Conservation (phyloP, 2,113 vertebrate genomes). For the Muntiacus reevesi region DNA sequence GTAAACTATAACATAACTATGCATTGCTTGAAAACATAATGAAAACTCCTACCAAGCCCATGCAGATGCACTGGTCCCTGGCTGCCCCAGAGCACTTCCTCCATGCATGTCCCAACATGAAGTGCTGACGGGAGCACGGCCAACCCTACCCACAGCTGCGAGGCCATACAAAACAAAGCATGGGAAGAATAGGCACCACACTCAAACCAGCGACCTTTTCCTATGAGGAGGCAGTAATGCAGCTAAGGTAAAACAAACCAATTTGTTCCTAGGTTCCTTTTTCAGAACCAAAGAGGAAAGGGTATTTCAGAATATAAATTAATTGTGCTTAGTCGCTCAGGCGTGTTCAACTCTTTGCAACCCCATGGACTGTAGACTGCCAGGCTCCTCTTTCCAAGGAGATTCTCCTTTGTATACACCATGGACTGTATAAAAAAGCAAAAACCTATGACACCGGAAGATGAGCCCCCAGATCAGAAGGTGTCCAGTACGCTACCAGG, state of each 20-base stretch:
- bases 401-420: background rate
- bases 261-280: background rate
- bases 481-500: background rate
- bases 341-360: background rate
- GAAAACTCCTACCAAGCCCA: background rate
- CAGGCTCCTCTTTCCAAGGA: background rate
- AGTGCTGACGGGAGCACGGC: background rate
- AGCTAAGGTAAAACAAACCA: background rate
- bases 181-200: background rate
- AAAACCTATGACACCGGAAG: background rate
- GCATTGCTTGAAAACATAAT: background rate
- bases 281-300: background rate
- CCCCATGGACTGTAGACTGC: background rate
- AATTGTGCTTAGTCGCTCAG: background rate
- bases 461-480: background rate
- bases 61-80: background rate
- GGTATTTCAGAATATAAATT: background rate
- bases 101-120: fast-evolving
- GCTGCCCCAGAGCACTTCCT: background rate
- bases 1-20: background rate
- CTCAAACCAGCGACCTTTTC: background rate
- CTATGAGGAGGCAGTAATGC: background rate
- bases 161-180: fast-evolving
- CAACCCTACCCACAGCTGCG: background rate
- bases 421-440: background rate